Evolutionary conservation across 1,140 invertebrate genomes (phyloP), one percentile per base, ranked within the genome.

Genomic region (Episyrphus balteatus): DNA sequence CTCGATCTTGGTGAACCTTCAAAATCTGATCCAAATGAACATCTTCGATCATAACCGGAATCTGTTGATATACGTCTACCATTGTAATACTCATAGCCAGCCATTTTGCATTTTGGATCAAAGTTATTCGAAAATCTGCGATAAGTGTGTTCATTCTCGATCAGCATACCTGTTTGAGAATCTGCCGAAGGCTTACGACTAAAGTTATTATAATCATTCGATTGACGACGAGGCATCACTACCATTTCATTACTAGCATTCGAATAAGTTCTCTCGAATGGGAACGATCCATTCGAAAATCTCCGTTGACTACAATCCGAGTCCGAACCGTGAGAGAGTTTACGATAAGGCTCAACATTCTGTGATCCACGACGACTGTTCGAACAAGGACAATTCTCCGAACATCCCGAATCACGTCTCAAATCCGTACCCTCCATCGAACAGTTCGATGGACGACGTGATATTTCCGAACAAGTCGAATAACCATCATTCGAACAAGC

Each of bases 41-140:
- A 62, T 33, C 61, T 61, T 10, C 66, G 61, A 62, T 68, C 66
- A 44, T 67, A 68, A 36, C 66, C 66, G 1, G 66, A 68, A 32
- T 68, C 66, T 18, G 62, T 64, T 36, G 66, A 68, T 21, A 66
- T 61, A 43, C 61, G 57, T 9, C 66, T 51, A 11, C 65, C 65
- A 2, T 62, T 62, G 12, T 61, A 63, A 3, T 67, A 68, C 34
- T 68, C 59, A 45, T 66, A 64, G 49, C 53, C 54, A 30, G 62
- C 62, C 54, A 66, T 41, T 51, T 66, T 66, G 49, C 47, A 63
- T 61, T 50, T 63, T 49, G 61, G 43, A 47, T 63, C 59, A 50
- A 65, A 65, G 18, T 62, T 65, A 38, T 62, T 65, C 26, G 62
- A 65, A 44, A 65, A 65, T 32, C 62, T 57, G 7, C 62, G 50